Base-by-base conservation (phyloP, 2,888 invertebrate species). In the Girardia tigrina region DNA sequence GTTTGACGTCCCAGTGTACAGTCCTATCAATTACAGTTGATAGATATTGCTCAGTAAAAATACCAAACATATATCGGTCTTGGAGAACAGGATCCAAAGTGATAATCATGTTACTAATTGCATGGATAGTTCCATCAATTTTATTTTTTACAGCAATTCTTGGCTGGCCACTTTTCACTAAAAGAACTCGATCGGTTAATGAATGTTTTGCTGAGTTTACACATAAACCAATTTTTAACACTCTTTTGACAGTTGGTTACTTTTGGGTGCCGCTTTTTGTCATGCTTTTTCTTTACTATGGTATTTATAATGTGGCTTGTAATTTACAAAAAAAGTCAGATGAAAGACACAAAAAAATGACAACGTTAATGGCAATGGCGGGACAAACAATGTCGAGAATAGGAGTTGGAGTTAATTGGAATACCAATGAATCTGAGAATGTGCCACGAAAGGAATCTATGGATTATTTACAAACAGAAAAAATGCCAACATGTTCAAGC, bases 1-100 rank as follows among this genome's bases (percentile, higher is more conserved):
- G 98, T 83, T 88, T 99, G 72, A 95, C 95, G 28, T 98, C 97
- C 8, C 97, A 98, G 84, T 99, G 98, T 85, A 99, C 98, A 0
- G 98, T 98, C n/a, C 88, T 98, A 76, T 88, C 97, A 78, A 98
- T 99, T 82, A 98, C 98, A 29, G 92, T 97, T 78, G 98, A 99
- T 85, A 88, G 98, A 79, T 98, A 93, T 85, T 97, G 97, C 85
- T 95, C 95, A 29, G 97, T 98, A 4, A 95, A 94, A 87, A 94
- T 95, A 79, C 95, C 98, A 1, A 94, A 98, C 16, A 90, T 90
- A 80, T 98, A 98, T 82, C 88, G 97, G 78, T 90, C 91, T 80
- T 98, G 98, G 98, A 87, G 95, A 74, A 94, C 95, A 1, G 92
- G 94, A 82, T 90, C 89, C 78, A 89, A 91, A 80, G 94, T 95